Base-by-base conservation (phyloP, 2,888 invertebrate genomes). In the Noctua janthe region DNA sequence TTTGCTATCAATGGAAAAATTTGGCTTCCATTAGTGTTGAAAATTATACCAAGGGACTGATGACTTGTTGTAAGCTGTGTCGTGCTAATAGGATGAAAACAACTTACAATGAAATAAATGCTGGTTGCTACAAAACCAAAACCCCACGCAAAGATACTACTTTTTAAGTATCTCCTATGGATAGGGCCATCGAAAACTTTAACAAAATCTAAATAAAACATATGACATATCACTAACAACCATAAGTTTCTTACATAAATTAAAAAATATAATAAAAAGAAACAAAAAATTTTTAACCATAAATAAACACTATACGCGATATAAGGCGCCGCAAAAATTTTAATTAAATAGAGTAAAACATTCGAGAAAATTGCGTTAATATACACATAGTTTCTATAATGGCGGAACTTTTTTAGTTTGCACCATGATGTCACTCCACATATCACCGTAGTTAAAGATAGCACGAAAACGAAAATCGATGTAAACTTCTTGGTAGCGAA, bases 171-270 rank as follows among this genome's bases (percentile, higher is more conserved):
- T 47, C 35, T 78, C 23, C 64, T 78, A 20, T 43, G 51, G 6
- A 78, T 78, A 78, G 51, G 29, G 1, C 51, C 64, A 78, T 78
- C 43, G 29, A 78, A 78, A 23, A 78, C 35, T 43, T 66, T 54
- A 17, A 78, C 79, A 54, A 78, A 66, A 7, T 78, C 77, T 3
- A 78, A 64, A 29, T 78, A 78, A 66, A 78, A 78, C 77, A 78
- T 78, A n/a, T 78, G 77, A 35, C 79, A 79, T 6, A 78, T 54
- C n/a, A 78, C 54, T n/a, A 78, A 64, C 29, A 66, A 20, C 77
- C 79, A 78, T 4, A 66, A 10, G 35, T 79, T 79, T 17, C 43
- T 35, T 29, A 66, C 54, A 29, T 64, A 35, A 69, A 69, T 69
- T n/a, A 66, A 15, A 35, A 54, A 64, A n/a, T 76, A 76, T 17